phyloP scores from a whole-genome alignment of 2,888 invertebrate genomes.

The Subacronicta megacephala region DNA sequence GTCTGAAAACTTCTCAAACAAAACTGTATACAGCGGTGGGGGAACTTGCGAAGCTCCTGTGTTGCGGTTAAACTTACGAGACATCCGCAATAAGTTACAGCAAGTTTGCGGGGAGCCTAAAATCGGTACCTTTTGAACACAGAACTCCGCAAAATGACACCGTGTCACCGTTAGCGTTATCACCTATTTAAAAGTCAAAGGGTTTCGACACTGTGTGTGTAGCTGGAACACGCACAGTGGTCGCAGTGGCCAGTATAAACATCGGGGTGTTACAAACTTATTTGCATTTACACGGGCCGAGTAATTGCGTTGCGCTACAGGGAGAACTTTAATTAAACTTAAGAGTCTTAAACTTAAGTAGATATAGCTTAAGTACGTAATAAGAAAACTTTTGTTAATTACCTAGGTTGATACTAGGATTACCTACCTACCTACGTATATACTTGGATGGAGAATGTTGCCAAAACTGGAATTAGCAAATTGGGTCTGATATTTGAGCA shows the following conservation, averaged over 20 bases:
- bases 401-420: slow-evolving; percentile 66
- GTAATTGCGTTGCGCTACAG: slow-evolving; percentile 87
- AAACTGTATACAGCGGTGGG: slow-evolving; percentile 62
- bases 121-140: slow-evolving; percentile 51
- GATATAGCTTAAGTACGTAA: slow-evolving; percentile 80
- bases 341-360: slow-evolving; percentile 83
- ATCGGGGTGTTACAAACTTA: slow-evolving; percentile 83
- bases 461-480: slow-evolving; percentile 58
- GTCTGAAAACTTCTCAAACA: slow-evolving; percentile 62
- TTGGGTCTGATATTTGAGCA: slow-evolving; percentile 48
- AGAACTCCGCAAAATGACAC: slow-evolving; percentile 30
- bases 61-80: slow-evolving; percentile 80
- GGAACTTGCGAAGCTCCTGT: slow-evolving; percentile 66
- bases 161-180: slow-evolving; percentile 37
- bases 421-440: slow-evolving; percentile 43
- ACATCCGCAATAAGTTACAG: slow-evolving; percentile 73
- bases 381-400: slow-evolving; percentile 83
- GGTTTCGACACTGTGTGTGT: slow-evolving; percentile 52
- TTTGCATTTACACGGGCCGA: slow-evolving; percentile 88
- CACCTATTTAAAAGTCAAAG: slow-evolving; percentile 33
- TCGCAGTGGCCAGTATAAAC: slow-evolving; percentile 78
- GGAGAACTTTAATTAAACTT: slow-evolving; percentile 88
- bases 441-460: slow-evolving; percentile 47
- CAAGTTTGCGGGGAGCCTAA: slow-evolving; percentile 68
- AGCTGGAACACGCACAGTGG: slow-evolving; percentile 62